A percentile compares a stretch with the other conserved stretches of the same genome.
These are phyloP conservation scores for Phymanthus crucifer DNA, from an alignment of 92 coral and sea anemone species.

Conservation along the genomic window DNA sequence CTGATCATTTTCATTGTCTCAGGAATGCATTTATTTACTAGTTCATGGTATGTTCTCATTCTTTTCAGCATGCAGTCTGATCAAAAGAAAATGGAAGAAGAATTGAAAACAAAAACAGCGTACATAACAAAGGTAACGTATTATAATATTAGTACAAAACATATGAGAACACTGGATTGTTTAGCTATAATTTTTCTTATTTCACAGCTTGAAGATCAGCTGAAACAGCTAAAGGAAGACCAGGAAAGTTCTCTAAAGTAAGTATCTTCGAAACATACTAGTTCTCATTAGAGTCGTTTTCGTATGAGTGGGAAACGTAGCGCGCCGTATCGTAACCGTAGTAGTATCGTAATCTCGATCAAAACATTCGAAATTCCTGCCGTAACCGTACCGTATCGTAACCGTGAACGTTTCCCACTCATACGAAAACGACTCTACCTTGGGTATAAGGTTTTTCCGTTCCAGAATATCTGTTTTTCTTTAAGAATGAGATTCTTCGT, in stretches of 20 bases:
- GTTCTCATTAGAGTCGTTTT: too few relatives aligned
- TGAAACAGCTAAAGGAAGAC: slow-evolving; percentile 26
- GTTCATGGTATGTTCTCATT: not conserved
- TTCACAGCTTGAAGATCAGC: slow-evolving; percentile 44
- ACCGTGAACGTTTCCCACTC: too few relatives aligned
- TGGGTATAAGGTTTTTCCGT: too few relatives aligned
- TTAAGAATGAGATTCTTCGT: too few relatives aligned
- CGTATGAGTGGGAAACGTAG: too few relatives aligned
- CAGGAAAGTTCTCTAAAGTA: slow-evolving; percentile 32
- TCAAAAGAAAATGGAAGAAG: slow-evolving; percentile 44
- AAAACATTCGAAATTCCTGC: too few relatives aligned
- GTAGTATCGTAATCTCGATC: too few relatives aligned
- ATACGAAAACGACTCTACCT: too few relatives aligned
- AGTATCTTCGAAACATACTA: not conserved
- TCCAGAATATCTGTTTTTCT: too few relatives aligned
- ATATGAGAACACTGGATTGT: not conserved
- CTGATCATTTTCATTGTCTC: too few relatives aligned
- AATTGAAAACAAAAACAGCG: slow-evolving; percentile 24
- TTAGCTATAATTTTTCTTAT: not conserved
- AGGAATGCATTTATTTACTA: not conserved
- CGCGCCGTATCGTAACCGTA: too few relatives aligned
- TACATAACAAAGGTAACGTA: slow-evolving; percentile 28
- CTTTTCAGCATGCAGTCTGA: slow-evolving; percentile 31
- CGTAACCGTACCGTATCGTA: too few relatives aligned
- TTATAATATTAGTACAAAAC: not conserved